A percentile compares a stretch with the other conserved stretches of the same genome.
Conservation (phyloP, 2,113 vertebrate genomes). For the Amphiprion ocellaris region DNA sequence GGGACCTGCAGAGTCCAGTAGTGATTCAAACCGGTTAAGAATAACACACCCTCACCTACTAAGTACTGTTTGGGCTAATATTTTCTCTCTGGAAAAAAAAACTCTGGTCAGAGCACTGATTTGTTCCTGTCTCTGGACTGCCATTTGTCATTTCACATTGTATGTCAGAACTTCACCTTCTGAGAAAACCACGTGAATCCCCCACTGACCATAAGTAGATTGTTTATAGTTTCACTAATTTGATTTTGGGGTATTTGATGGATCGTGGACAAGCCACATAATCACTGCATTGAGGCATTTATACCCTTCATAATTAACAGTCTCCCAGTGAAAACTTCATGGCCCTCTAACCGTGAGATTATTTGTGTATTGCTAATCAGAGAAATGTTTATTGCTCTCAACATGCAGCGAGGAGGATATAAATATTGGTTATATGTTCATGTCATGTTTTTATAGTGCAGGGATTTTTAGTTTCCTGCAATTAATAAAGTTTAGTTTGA, state of each 20-base stretch:
- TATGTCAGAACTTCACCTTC: conserved; percentile 65
- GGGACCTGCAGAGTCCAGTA: conserved; percentile 79
- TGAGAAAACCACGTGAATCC: conserved; percentile 63
- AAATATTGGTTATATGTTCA: conserved; percentile 60
- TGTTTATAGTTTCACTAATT: conserved; percentile 81
- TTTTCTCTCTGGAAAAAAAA: conserved; percentile 74
- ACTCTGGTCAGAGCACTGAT: conserved; percentile 71
- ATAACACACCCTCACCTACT: conserved; percentile 84
- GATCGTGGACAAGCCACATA: conserved; percentile 58
- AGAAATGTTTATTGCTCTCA: conserved; percentile 55
- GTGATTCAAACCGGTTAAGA: conserved; percentile 82
- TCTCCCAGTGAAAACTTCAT: conserved; percentile 45
- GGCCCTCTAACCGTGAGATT: conserved; percentile 30
- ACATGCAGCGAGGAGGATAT: conserved; percentile 38
- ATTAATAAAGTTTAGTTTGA: conserved; percentile 66
- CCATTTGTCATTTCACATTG: conserved; percentile 76
- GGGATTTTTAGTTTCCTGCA: conserved; percentile 67
- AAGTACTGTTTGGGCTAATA: conserved; percentile 83
- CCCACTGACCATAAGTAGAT: conserved; percentile 73
- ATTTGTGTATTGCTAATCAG: conserved; percentile 57
- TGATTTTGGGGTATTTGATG: conserved; percentile 72
- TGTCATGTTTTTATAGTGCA: conserved; percentile 50
- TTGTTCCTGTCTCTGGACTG: conserved; percentile 75
- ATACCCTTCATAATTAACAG: conserved; percentile 65
- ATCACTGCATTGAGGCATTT: conserved; percentile 63